Percentiles rank a stretch among this genome's conserved stretches.
Evolutionary conservation across 2,888 invertebrate genomes (phyloP).

Genomic region (Sclerodermus sp.): DNA sequence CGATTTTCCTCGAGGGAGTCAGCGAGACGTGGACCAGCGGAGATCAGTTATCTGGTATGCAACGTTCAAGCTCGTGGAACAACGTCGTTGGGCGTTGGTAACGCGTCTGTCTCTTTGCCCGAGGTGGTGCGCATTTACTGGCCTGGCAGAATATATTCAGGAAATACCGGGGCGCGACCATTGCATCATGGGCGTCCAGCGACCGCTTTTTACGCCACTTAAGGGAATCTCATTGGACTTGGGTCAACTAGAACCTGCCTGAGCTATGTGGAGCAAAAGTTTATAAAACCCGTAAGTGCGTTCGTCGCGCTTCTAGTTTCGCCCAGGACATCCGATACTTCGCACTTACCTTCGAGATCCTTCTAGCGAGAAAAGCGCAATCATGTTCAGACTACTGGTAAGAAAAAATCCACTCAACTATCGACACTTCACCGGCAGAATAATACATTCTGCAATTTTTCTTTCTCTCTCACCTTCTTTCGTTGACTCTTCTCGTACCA

Average conservation of each 20-base stretch:
- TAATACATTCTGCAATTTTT: no score
- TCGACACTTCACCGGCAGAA: no score
- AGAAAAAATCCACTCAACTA: no score
- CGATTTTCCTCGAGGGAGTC: constrained; percentile 18
- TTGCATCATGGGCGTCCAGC: constrained; percentile 41
- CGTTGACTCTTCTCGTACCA: no score
- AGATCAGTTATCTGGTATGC: no score
- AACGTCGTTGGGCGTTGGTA: no score
- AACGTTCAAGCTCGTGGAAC: no score
- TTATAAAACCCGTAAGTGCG: constrained; percentile 48
- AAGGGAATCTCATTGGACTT: constrained; percentile 50
- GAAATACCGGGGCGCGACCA: constrained; percentile 49
- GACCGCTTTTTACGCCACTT: constrained; percentile 51
- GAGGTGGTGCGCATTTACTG: constrained; percentile 23
- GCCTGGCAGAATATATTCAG: constrained; percentile 46
- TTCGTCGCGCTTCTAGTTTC: constrained; percentile 43
- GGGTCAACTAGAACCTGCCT: constrained; percentile 22
- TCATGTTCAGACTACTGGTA: constrained; percentile 39
- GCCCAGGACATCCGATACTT: constrained; percentile 24
- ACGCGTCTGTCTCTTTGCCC: constrained; percentile 12
- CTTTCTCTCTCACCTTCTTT: no score
- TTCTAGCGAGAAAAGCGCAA: constrained; percentile 1
- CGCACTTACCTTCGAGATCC: constrained; percentile 1
- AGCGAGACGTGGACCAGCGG: no score
- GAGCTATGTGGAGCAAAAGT: constrained; percentile 43